Base-by-base conservation (phyloP, 2,888 invertebrate genomes). In the Drosophila peninsularis region DNA sequence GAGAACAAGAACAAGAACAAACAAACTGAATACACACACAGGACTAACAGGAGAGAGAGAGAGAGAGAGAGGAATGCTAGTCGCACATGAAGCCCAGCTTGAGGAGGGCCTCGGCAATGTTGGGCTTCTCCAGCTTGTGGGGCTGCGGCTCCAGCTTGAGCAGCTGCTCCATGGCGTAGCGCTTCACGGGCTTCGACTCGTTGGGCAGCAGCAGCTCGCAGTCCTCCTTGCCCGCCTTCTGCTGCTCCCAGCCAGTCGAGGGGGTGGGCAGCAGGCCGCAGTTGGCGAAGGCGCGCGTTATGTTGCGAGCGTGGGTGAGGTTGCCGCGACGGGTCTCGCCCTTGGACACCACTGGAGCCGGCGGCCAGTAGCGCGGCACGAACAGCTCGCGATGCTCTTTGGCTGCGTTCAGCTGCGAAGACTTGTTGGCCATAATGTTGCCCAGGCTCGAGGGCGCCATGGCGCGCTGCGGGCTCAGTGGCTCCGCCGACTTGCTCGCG, bases 291-390 rank as follows among this genome's bases (percentile, higher is more conserved):
- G 71, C 77, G 3, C 65, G 64, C 0, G 62, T 62, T 5, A 74
- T 70, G 36, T 61, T 66, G 39, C 65, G 65, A 0, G 58, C 69
- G 10, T 82, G 75, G 11, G 65, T 75, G 5, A 86, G 65, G 34
- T 82, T 82, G 3, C 81, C 81, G 6, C 70, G 77, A 3, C 81
- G 86, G 17, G 3, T 19, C 42, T 86, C 81, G 4, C 21, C 47
- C 30, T 13, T 24, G 30, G 17, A 9, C 0, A 49, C 7, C 5
- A 39, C 3, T 1, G 66, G 62, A 7, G 44, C 52, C 7, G 86
- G 86, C 11, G 82, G 81, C 50, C 65, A 10, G 21, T 71, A 85
- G 27, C 83, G 77, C 14, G 80, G 80, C 14, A 80, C 61, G 13
- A 60, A 75, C 2, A 74, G 45, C 17, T 73, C 55, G 3, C 55